Base-by-base conservation (phyloP, 1,140 invertebrate species). In the Diorhabda sublineata region DNA sequence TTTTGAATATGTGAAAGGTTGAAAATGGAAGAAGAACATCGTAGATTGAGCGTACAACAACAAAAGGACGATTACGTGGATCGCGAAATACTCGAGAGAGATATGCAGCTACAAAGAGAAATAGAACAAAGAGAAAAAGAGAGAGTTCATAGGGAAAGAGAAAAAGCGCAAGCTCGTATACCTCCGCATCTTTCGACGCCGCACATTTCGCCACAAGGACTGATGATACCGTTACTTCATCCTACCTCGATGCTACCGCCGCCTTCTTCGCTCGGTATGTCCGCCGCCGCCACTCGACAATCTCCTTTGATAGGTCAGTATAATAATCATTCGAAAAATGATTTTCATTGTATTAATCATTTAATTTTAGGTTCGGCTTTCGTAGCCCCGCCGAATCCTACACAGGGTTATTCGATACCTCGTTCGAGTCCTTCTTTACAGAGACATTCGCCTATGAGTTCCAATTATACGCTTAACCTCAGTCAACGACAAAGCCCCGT, bases 21-120 rank as follows among this genome's bases (percentile, higher is more conserved):
- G 68, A 88, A 88, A 81, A 77, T 89, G 72, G 88, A 89, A 81
- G 88, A 90, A 76, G 88, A 90, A 73, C 87, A 89, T 72, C 80
- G 87, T 66, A 81, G 86, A 72, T 75, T 77, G 41, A 76, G 84
- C 76, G 71, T 83, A 73, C 76, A 78, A 74, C 81, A 81, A 61
- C 83, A 79, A 60, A 84, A 81, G 78, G 83, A 85, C 70, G 81
- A 84, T 72, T 84, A 86, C 71, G 79, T 79, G 72, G 84, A 85
- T 71, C 78, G 83, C 74, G 84, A 85, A 69, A 73, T 83, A 45
- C 73, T 83, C 59, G 80, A 81, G 69, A 75, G 80, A 2, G 78
- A 82, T 66, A 76, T 82, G 68, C 82, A 84, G 67, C 76, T 82
- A 69, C 82, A 84, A 68, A 69, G 79, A 58, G 80, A 81, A 74